Base-by-base conservation (phyloP, 23 tunicate species). In the Styela plicata region DNA sequence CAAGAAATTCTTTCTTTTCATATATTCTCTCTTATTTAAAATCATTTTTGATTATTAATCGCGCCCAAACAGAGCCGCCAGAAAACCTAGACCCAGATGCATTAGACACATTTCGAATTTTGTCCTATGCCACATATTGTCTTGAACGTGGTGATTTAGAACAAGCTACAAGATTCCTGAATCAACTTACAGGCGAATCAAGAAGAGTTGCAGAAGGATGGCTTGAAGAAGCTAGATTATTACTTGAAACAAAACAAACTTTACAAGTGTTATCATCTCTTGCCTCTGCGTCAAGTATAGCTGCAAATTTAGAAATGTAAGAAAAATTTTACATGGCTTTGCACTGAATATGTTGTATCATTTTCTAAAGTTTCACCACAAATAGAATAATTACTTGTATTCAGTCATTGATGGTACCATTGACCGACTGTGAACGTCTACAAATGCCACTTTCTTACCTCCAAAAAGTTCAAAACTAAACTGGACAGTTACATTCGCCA, bases 131-230 rank as follows among this genome's bases (percentile, higher is more conserved):
- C 27, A 90, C 74, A 32, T 86, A 90, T 84, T 95, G 95, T 84
- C 35, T 89, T 35, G 77, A 86, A n/a, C 83, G 69, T 13, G 96
- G 96, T 21, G 91, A 95, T 63, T 57, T 95, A 22, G 99, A 90
- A 70, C 91, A 90, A 80, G 96, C 96, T 37, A 84, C 86, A 25
- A 62, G 96, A 70, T 86, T 95, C 62, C 64, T 90, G 61, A 95
- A 95, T 63, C 99, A 95, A 78, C 84, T 95, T 2, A 83, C 52
- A 28, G 99, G 99, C 24, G 99, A 95, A 75, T 70, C 99, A 21
- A 52, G 89, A 76, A 80, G 82, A 19, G 91, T 85, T n/a, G 95
- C 84, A 1, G 88, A 86, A 29, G 76, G 83, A 63, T 95, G 99
- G 99, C 69, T 95, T 35, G 24, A 63, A n/a, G 99, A 95, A 86